These are phyloP conservation scores for Passer domesticus DNA, from an alignment of 2,113 vertebrate genomes.

Conservation along the genomic window DNA sequence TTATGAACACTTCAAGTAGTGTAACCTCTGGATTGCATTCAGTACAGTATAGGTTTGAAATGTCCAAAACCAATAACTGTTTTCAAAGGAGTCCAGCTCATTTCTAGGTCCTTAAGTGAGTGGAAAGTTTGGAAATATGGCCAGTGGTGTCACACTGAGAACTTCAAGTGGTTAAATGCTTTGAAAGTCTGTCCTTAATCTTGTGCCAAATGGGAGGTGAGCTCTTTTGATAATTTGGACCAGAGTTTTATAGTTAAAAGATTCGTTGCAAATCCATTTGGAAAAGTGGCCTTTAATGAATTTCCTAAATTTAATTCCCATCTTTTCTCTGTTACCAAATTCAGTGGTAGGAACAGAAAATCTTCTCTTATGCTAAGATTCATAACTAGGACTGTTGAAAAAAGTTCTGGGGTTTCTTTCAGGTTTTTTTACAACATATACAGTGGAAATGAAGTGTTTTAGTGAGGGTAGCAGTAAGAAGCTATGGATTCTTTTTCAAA, in stretches of 20 bases:
- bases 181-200: conserved; percentile 44
- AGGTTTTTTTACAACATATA: not conserved
- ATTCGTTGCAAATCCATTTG: not conserved
- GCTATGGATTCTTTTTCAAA: conserved; percentile 23
- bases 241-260: not conserved
- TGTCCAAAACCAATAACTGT: conserved; percentile 9
- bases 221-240: conserved; percentile 6
- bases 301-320: not conserved
- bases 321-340: conserved; percentile 25
- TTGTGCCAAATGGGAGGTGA: conserved; percentile 46
- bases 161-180: conserved; percentile 52
- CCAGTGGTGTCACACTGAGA: conserved; percentile 30
- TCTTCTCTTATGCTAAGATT: not conserved
- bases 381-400: not conserved
- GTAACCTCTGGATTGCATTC: not conserved
- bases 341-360: not conserved
- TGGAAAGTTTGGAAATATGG: conserved; percentile 45
- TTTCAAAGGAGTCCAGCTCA: conserved; percentile 41
- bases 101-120: conserved; percentile 34
- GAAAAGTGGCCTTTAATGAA: not conserved
- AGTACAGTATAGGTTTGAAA: not conserved
- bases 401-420: not conserved
- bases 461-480: conserved; percentile 3
- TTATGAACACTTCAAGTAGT: not conserved
- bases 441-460: conserved; percentile 15